Percentiles rank a stretch among this genome's conserved stretches.
These are phyloP conservation scores for Chymomyza amoena DNA, from an alignment of 2,888 invertebrate genomes.

Conservation along the genomic window DNA sequence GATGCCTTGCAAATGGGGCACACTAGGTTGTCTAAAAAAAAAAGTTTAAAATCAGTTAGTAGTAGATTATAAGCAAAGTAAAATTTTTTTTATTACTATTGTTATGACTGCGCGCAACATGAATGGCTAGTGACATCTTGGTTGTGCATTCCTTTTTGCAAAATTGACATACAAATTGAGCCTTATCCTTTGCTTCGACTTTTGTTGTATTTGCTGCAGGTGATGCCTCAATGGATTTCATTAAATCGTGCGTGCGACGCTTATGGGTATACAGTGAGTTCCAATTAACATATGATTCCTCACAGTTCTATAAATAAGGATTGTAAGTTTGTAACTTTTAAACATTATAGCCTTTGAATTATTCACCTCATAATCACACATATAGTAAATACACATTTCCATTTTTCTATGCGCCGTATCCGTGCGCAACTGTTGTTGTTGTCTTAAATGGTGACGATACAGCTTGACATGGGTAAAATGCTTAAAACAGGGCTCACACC, in stretches of 20 bases:
- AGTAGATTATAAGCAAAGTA: accelerated
- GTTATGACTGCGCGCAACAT: constrained; percentile 76
- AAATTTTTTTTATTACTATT: constrained; percentile 55
- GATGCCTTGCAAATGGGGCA: constrained; percentile 65
- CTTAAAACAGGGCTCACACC: constrained; percentile 57
- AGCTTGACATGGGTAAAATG: constrained; percentile 54
- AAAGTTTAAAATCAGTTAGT: not conserved
- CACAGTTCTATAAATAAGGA: constrained; percentile 58
- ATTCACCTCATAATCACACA: constrained; percentile 71
- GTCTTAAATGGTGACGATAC: constrained; percentile 63
- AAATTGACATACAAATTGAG: constrained; percentile 67
- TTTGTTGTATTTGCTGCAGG: constrained; percentile 9
- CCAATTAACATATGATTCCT: constrained; percentile 71
- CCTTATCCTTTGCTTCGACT: not conserved
- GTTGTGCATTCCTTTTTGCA: constrained; percentile 71
- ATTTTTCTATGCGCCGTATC: constrained; percentile 44
- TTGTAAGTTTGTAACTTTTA: not conserved
- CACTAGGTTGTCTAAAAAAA: constrained; percentile 52
- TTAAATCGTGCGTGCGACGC: constrained; percentile 43
- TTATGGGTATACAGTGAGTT: constrained; percentile 74
- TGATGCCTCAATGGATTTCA: not conserved
- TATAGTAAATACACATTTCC: constrained; percentile 55
- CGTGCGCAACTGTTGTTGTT: constrained; percentile 37
- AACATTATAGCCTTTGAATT: not conserved
- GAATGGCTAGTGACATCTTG: constrained; percentile 76